phyloP scores from a whole-genome alignment of 1,140 invertebrate species.

The Scylla paramamosain region DNA sequence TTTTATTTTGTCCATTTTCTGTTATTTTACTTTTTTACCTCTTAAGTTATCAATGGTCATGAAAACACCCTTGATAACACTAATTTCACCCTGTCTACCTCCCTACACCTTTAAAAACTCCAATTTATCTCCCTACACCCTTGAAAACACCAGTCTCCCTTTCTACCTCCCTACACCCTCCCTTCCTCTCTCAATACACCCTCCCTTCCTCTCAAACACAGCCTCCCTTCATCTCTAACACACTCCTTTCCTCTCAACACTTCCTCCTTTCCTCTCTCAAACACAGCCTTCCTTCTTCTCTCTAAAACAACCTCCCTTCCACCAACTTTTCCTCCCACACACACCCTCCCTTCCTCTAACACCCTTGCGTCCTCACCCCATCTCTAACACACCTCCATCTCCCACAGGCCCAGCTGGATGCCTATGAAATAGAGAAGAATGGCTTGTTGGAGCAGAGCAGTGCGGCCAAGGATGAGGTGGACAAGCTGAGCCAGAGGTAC shows the following conservation, averaged over 20 bases:
- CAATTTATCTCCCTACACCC: too few relatives aligned
- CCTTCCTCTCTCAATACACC: background rate
- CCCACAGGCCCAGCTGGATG: constrained; percentile 80
- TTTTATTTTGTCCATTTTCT: background rate
- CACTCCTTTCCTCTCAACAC: too few relatives aligned
- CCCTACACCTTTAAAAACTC: too few relatives aligned
- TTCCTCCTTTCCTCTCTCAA: background rate
- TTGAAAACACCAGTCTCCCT: too few relatives aligned
- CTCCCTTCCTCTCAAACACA: background rate
- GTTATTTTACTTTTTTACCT: background rate
- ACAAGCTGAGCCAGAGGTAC: constrained; percentile 84
- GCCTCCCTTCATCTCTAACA: constrained; percentile 56
- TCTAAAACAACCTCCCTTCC: background rate
- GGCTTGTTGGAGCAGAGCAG: constrained; percentile 79
- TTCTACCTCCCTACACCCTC: background rate
- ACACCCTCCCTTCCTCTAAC: background rate
- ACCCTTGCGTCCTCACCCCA: constrained; percentile 6
- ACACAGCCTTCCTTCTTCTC: background rate
- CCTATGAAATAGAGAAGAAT: constrained; percentile 81
- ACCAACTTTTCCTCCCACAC: background rate
- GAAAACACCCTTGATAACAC: too few relatives aligned
- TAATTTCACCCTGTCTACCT: too few relatives aligned
- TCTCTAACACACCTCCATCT: constrained; percentile 12
- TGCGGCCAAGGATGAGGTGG: constrained; percentile 81
- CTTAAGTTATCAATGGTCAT: too few relatives aligned